phyloP scores from a whole-genome alignment of 1,140 invertebrate species.

The Zaprionus camerounensis region DNA sequence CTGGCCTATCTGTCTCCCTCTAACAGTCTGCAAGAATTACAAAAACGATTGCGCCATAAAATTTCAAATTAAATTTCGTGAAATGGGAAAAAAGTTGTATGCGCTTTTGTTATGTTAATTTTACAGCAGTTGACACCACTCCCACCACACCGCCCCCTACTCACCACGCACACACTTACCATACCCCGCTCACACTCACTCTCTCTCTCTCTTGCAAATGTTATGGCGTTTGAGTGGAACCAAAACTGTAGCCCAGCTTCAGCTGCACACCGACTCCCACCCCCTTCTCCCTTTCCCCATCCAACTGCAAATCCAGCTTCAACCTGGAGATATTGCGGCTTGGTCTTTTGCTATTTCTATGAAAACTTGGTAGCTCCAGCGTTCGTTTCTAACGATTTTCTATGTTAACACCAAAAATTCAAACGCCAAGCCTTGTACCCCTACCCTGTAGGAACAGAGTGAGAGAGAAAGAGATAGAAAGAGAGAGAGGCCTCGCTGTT shows the following conservation, averaged over 20 bases:
- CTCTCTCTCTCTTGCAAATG: conserved; percentile 2
- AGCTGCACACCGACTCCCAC: conserved; percentile 2
- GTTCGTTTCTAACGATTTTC: conserved; percentile 78
- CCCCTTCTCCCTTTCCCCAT: background rate
- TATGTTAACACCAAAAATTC: conserved; percentile 55
- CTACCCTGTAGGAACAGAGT: no score
- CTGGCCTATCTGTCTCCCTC: background rate
- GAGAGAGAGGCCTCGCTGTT: background rate
- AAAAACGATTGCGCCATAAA: conserved; percentile 53
- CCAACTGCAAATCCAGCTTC: conserved; percentile 24
- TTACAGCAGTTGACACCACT: conserved; percentile 40
- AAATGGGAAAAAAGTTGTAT: conserved; percentile 52
- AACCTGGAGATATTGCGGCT: conserved; percentile 37
- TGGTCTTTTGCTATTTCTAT: conserved; percentile 78
- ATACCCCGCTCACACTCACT: background rate
- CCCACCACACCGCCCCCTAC: background rate
- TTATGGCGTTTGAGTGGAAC: background rate
- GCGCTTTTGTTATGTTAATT: conserved; percentile 72
- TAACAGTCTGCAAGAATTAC: background rate
- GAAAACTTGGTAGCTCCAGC: conserved; percentile 77
- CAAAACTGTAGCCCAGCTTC: conserved; percentile 22
- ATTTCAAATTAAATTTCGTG: conserved; percentile 60
- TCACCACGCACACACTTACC: background rate
- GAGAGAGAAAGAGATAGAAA: no score
- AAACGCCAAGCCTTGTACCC: background rate